Evolutionary conservation across 2,797 vertebrate species (phyloP).

Genomic region (Rhynchotus rufescens): DNA sequence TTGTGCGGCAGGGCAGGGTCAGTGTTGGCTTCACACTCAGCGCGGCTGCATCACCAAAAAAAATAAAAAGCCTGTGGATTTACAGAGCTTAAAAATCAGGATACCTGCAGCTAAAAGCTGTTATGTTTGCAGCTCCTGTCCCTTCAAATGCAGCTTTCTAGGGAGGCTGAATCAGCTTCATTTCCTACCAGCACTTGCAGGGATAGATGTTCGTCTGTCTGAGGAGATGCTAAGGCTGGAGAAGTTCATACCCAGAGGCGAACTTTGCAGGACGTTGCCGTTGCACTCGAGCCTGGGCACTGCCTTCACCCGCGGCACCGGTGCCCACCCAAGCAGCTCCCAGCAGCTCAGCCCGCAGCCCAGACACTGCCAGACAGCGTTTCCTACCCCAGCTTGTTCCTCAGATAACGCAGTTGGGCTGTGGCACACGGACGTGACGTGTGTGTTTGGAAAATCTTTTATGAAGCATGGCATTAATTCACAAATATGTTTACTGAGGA

Average conservation of each 20-base stretch:
- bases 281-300: neutral
- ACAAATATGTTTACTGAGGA: neutral
- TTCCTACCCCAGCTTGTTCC: neutral
- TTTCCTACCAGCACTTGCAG: neutral
- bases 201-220: neutral
- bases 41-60: constrained; percentile 21
- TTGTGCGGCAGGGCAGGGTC: constrained; percentile 81
- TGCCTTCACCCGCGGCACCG: neutral
- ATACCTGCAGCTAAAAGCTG: neutral
- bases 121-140: neutral
- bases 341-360: neutral
- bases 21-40: constrained; percentile 81
- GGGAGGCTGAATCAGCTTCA: neutral
- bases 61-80: constrained; percentile 2
- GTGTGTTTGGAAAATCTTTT: neutral
- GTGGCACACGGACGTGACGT: neutral
- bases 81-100: constrained; percentile 49
- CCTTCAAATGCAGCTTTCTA: constrained; percentile 13
- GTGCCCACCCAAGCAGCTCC: neutral
- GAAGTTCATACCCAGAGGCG: neutral
- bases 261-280: neutral
- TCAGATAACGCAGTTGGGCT: neutral
- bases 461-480: neutral
- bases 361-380: neutral
- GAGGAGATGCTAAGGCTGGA: neutral